Percentiles rank a stretch among this genome's conserved stretches.
phyloP scores from a whole-genome alignment of 2,888 invertebrate species.

The Synanthedon formicaeformis region DNA sequence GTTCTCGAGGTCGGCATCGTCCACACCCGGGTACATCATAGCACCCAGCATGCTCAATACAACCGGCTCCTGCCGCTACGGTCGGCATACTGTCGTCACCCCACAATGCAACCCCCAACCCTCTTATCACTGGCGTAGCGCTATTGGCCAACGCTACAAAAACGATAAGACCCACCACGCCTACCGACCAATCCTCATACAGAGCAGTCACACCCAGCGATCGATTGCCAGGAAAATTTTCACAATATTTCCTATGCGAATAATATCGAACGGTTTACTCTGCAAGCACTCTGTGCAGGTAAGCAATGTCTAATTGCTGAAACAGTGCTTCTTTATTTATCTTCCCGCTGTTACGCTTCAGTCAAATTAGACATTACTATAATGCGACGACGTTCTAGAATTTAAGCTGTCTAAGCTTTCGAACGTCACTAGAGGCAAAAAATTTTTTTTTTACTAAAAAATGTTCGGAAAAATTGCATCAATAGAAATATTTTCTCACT shows the following conservation, averaged over 20 bases:
- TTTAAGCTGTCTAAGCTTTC: too few species aligned
- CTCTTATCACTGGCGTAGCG: constrained; percentile 44
- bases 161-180: constrained; percentile 62
- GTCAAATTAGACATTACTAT: too few species aligned
- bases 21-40: constrained; percentile 63
- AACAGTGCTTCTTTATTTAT: too few species aligned
- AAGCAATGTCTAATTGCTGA: constrained; percentile 13
- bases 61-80: constrained; percentile 45
- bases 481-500: too few species aligned
- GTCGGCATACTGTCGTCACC: constrained; percentile 55
- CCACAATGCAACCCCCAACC: constrained; percentile 54
- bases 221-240: constrained; percentile 55
- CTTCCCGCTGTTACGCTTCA: too few species aligned
- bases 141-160: constrained; percentile 44
- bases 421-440: too few species aligned
- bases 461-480: too few species aligned
- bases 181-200: constrained; percentile 49
- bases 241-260: constrained; percentile 39
- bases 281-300: constrained; percentile 31
- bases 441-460: too few species aligned
- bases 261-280: constrained; percentile 52
- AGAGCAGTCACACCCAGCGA: constrained; percentile 51
- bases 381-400: too few species aligned
- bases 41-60: constrained; percentile 57
- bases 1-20: constrained; percentile 55